phyloP scores from a whole-genome alignment of 2,797 vertebrate species.

The Urocyon cinereoargenteus region DNA sequence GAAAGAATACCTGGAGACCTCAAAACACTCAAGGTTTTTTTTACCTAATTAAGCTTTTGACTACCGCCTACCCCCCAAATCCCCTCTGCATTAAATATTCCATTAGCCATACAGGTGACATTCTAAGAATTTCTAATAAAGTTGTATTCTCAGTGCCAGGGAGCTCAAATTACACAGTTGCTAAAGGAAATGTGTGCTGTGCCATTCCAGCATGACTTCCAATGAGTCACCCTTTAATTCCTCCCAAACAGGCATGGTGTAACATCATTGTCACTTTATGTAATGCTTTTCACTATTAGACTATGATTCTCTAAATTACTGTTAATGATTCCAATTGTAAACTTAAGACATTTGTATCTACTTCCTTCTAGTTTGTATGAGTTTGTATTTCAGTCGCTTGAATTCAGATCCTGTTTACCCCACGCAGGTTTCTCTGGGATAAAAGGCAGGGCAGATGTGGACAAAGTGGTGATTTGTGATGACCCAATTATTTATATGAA shows the following conservation, averaged over 20 bases:
- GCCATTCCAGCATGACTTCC: slow-evolving; percentile 50
- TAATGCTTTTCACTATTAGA: slow-evolving; percentile 47
- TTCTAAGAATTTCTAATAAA: slow-evolving; percentile 75
- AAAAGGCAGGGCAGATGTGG: background rate
- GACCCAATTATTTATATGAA: background rate
- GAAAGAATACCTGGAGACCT: slow-evolving; percentile 22
- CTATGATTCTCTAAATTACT: slow-evolving; percentile 34
- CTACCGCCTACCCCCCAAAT: background rate
- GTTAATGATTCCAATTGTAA: slow-evolving; percentile 44
- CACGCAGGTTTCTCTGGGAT: background rate
- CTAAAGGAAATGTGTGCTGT: slow-evolving; percentile 34
- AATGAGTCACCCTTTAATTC: slow-evolving; percentile 38
- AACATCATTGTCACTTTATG: background rate
- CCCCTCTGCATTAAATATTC: slow-evolving; percentile 38
- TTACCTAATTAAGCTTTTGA: slow-evolving; percentile 58
- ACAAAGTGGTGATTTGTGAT: background rate
- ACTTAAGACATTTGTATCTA: slow-evolving; percentile 39
- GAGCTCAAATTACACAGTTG: slow-evolving; percentile 62
- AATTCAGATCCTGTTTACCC: slow-evolving; percentile 43
- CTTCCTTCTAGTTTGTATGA: slow-evolving; percentile 24
- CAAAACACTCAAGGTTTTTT: background rate
- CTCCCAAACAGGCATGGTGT: slow-evolving; percentile 11
- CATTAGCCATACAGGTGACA: slow-evolving; percentile 55
- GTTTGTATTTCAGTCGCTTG: slow-evolving; percentile 26
- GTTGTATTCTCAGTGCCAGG: slow-evolving; percentile 45